Percentiles rank a stretch among this genome's conserved stretches.
Conservation (phyloP, 2,113 vertebrate species). For the Syngnathus scovelli region DNA sequence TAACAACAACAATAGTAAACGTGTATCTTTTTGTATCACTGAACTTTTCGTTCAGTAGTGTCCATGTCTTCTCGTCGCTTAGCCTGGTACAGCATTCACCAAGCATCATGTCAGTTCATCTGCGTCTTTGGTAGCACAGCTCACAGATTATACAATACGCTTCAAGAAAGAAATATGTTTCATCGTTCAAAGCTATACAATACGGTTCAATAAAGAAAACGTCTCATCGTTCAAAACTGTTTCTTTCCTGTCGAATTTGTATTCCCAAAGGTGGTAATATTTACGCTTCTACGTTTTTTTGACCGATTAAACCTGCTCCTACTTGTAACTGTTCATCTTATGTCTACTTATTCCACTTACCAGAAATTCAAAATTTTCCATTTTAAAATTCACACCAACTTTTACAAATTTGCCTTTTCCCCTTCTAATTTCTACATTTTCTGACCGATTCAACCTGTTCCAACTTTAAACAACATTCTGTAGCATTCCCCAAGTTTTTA, state of each 20-base stretch:
- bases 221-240: background rate
- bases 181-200: background rate
- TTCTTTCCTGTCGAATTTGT: background rate
- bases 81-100: background rate
- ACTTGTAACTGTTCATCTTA: too few species aligned
- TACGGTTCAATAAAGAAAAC: background rate
- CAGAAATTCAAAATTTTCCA: too few species aligned
- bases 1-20: background rate
- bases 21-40: background rate
- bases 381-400: too few species aligned
- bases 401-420: too few species aligned
- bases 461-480: too few species aligned
- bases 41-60: background rate
- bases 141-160: background rate
- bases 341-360: too few species aligned
- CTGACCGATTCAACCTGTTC: too few species aligned
- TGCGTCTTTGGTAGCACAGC: background rate
- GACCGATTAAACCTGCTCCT: too few species aligned
- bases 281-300: too few species aligned
- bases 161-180: background rate
- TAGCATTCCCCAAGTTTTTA: too few species aligned
- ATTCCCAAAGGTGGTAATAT: background rate
- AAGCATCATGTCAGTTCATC: background rate
- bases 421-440: too few species aligned
- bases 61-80: background rate